These are phyloP conservation scores for Ptyas mucosa DNA, from an alignment of 2,113 vertebrate genomes.

Conservation along the genomic window DNA sequence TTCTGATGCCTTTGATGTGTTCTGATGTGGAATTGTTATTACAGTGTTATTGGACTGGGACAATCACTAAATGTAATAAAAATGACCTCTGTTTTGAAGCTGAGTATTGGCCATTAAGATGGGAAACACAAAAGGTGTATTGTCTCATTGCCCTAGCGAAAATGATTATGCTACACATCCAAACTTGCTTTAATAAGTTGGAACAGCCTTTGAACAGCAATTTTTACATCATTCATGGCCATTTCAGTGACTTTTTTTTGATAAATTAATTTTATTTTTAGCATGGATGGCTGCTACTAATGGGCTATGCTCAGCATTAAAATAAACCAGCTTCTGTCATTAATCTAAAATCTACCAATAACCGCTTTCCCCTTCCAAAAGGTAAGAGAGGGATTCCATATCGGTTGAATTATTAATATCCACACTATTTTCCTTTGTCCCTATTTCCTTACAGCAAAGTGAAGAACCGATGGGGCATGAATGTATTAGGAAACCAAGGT, in stretches of 20 bases:
- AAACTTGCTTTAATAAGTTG: background rate
- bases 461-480: background rate
- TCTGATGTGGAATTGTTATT: background rate
- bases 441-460: background rate
- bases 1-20: conserved; percentile 8
- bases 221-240: background rate
- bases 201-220: background rate
- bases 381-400: background rate
- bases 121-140: background rate
- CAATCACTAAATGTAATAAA: conserved; percentile 19
- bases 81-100: conserved; percentile 27
- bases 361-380: background rate
- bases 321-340: background rate
- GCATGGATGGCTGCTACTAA: background rate
- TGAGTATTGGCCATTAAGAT: background rate
- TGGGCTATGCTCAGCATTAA: background rate
- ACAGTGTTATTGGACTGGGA: background rate
- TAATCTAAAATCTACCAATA: background rate
- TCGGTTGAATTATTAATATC: background rate
- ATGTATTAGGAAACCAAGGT: background rate
- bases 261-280: background rate
- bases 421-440: background rate
- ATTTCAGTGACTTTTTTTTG: background rate
- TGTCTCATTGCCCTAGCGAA: background rate
- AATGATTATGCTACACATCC: background rate